Conservation (phyloP, 2,113 vertebrate species). For the Cynocephalus volans region DNA sequence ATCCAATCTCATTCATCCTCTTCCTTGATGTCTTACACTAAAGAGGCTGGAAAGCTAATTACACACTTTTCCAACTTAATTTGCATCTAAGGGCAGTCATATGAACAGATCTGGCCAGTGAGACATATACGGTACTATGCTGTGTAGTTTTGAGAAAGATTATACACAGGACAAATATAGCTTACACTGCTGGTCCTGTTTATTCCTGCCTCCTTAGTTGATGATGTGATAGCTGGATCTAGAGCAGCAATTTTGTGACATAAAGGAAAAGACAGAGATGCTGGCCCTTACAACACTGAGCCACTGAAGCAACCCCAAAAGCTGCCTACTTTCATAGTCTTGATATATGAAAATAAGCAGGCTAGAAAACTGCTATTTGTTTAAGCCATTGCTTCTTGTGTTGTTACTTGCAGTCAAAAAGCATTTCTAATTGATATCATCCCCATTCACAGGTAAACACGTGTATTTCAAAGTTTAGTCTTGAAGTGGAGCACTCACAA, state of each 20-base stretch:
- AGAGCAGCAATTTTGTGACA: not conserved
- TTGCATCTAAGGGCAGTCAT: not conserved
- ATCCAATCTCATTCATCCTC: not conserved
- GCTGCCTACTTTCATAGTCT: not conserved
- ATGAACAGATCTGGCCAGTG: not conserved
- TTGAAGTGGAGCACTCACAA: not conserved
- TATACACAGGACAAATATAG: not conserved
- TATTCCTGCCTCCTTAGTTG: not conserved
- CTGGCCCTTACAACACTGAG: not conserved
- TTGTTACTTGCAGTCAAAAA: not conserved
- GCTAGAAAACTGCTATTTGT: not conserved
- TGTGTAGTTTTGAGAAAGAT: not conserved
- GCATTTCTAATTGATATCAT: not conserved
- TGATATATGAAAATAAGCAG: not conserved
- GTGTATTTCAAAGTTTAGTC: not conserved
- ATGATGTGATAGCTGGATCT: not conserved
- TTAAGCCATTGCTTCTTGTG: not conserved
- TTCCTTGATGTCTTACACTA: not conserved
- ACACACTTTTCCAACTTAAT: not conserved
- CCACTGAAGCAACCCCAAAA: not conserved
- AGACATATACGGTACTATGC: not conserved
- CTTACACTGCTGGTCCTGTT: not conserved
- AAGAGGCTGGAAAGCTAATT: not conserved
- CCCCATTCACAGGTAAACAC: not conserved
- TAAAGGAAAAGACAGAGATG: constrained; percentile 1